Evolutionary conservation across 2,888 invertebrate genomes (phyloP), one percentile per base, ranked within the genome.

Genomic region (Drosophila kanekoi): DNA sequence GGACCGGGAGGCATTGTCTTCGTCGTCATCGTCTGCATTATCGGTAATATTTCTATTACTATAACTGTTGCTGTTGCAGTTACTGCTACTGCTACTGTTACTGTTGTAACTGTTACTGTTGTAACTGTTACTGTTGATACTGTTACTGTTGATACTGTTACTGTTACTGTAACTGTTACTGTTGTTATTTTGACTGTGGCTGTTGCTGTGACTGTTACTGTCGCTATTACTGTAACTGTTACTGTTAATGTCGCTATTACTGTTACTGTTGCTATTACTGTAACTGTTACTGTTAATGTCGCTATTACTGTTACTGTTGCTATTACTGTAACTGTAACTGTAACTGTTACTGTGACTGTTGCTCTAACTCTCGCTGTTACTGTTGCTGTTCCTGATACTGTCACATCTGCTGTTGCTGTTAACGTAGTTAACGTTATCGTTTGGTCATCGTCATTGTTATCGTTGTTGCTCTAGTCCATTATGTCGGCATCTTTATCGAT

Each of bases 1-100:
- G 72, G 77, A 63, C 61, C 53, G 56, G 59, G 59, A 65, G 67
- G 40, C 51, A 51, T 43, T 57, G 38, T 35, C 32, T 49, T 69
- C 35, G 41, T 33, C 13, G 41, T 58, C 51, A 14, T 41, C 32
- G 40, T 48, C 35, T 18, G 13, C 35, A 35, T 40, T 28, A 28
- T 28, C 8, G 28, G 28, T 28, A 8, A 28, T 28, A 8, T 28
- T 28, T 23, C 6, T 23, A 23, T 23, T 16, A 10, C 40, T 40
- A 4, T 40, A 4, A 41, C 13, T 11, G 45, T 51, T 10, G 28
- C 40, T 4, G 63, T 48, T 16, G 40, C n/a, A 14, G 5, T 45
- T 11, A 44, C 32, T 13, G 23, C n/a, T 13, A n/a, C 13, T 13
- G 52, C 57, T 9, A 49, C 49, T 3, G 52, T 60, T 14, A 58